Conservation (phyloP, 2,888 invertebrate species). For the Agelastica alni region DNA sequence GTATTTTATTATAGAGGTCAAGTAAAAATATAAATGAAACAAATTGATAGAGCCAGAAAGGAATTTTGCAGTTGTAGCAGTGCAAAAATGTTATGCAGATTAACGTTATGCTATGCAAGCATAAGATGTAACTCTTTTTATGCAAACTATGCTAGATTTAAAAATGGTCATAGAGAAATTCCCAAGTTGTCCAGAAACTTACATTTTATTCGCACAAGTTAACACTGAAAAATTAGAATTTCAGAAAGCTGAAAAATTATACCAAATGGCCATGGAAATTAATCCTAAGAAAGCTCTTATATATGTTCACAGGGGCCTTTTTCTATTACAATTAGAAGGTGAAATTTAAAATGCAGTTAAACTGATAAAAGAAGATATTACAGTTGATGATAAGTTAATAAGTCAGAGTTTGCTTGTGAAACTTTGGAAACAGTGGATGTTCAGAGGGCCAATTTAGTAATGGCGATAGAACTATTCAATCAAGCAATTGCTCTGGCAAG, state of each 20-base stretch:
- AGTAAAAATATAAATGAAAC: constrained; percentile 81
- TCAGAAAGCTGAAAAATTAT: constrained; percentile 80
- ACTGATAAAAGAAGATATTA: constrained; percentile 79
- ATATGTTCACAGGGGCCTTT: constrained; percentile 83
- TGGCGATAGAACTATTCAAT: constrained; percentile 85
- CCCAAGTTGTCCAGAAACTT: constrained; percentile 84
- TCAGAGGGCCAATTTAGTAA: constrained; percentile 81
- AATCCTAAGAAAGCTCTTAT: constrained; percentile 86
- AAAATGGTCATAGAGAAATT: constrained; percentile 76
- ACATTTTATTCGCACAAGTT: constrained; percentile 81
- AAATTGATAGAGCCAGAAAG: constrained; percentile 75
- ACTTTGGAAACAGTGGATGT: constrained; percentile 94
- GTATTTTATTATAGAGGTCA: constrained; percentile 92
- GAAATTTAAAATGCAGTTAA: constrained; percentile 79
- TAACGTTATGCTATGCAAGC: constrained; percentile 61
- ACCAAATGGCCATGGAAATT: constrained; percentile 77
- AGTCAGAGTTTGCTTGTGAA: constrained; percentile 94
- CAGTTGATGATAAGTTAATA: constrained; percentile 87
- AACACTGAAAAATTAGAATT: constrained; percentile 83
- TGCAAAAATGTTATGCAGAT: constrained; percentile 90
- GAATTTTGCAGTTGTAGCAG: constrained; percentile 87
- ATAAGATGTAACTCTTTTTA: constrained; percentile 61
- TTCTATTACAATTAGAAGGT: constrained; percentile 83
- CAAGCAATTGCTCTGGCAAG: constrained; percentile 85
- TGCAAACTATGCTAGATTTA: constrained; percentile 73